phyloP scores from a whole-genome alignment of 2,888 invertebrate genomes.

The Sinelater perroti region DNA sequence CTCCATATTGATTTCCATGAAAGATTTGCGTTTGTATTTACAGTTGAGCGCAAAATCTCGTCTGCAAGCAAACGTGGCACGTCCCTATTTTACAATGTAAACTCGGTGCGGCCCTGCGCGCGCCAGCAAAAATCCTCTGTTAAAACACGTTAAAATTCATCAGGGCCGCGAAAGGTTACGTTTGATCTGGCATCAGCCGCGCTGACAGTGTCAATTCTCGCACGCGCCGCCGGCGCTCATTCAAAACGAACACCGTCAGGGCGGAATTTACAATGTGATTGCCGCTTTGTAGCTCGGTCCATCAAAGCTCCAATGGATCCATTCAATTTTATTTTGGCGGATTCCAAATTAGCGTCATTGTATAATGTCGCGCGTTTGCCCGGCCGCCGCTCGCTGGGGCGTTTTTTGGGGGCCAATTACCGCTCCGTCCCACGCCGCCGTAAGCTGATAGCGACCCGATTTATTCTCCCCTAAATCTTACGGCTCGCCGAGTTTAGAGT shows the following conservation, averaged over 20 bases:
- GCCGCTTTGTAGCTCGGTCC: slow-evolving; percentile 55
- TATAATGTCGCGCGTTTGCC: slow-evolving; percentile 43
- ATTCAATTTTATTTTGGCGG: slow-evolving; percentile 54
- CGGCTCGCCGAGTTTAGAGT: slow-evolving; percentile 21
- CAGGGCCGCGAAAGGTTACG: slow-evolving; percentile 37
- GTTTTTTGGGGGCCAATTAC: slow-evolving; percentile 45
- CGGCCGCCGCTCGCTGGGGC: slow-evolving; percentile 31
- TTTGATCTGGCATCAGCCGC: slow-evolving; percentile 36
- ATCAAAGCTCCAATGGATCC: slow-evolving; percentile 53
- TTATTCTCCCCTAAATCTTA: slow-evolving; percentile 40
- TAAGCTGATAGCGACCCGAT: slow-evolving; percentile 46
- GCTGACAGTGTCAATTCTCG: slow-evolving; percentile 38
- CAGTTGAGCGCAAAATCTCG: too few species aligned
- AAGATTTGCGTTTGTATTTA: too few species aligned
- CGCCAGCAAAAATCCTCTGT: slow-evolving; percentile 26
- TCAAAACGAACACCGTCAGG: slow-evolving; percentile 56
- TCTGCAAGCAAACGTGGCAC: too few species aligned
- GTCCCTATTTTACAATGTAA: too few species aligned
- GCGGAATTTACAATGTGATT: slow-evolving; percentile 62
- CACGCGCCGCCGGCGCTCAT: slow-evolving; percentile 56
- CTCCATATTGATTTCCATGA: too few species aligned
- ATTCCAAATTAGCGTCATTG: slow-evolving; percentile 59
- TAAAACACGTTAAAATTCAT: slow-evolving; percentile 41
- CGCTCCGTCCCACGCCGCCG: slow-evolving; percentile 42
- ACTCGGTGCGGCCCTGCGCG: too few species aligned